Evolutionary conservation across 2,888 invertebrate species (phyloP).

Genomic region (Acleris laterana): DNA sequence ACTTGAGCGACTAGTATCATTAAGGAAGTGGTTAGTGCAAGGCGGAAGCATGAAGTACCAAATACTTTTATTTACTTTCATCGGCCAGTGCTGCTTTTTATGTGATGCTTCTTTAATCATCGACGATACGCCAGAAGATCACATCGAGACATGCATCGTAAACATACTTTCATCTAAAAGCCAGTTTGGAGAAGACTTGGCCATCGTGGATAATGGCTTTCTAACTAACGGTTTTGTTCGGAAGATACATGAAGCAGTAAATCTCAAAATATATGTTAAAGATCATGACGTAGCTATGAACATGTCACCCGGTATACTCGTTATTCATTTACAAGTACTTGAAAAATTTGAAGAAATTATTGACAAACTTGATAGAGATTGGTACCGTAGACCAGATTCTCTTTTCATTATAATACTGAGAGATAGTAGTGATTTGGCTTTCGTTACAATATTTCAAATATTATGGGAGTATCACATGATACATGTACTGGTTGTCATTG

Average conservation of each 20-base stretch:
- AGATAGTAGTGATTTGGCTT: not conserved
- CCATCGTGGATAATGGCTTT: conserved; percentile 4
- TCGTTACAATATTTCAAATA: not conserved
- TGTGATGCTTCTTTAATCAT: not conserved
- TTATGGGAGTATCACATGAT: conserved; percentile 27
- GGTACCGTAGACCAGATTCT: conserved; percentile 7
- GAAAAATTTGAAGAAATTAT: not conserved
- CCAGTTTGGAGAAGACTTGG: conserved; percentile 9
- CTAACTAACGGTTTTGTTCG: conserved; percentile 1
- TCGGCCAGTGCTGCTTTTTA: not conserved
- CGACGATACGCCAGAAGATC: not conserved
- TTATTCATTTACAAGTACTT: conserved; percentile 2
- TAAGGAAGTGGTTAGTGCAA: no score
- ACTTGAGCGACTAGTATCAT: no score
- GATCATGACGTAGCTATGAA: not conserved
- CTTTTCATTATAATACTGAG: conserved; percentile 1
- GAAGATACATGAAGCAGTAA: conserved; percentile 2
- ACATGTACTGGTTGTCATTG: conserved; percentile 24
- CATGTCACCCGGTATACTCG: not conserved
- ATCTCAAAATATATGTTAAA: conserved; percentile 5
- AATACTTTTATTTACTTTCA: not conserved
- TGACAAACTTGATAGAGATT: conserved; percentile 7
- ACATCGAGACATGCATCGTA: conserved; percentile 3
- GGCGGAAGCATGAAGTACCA: no score
- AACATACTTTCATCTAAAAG: conserved; percentile 10